Base-by-base conservation (phyloP, 2,797 vertebrate species). In the Anabacerthia variegaticeps region DNA sequence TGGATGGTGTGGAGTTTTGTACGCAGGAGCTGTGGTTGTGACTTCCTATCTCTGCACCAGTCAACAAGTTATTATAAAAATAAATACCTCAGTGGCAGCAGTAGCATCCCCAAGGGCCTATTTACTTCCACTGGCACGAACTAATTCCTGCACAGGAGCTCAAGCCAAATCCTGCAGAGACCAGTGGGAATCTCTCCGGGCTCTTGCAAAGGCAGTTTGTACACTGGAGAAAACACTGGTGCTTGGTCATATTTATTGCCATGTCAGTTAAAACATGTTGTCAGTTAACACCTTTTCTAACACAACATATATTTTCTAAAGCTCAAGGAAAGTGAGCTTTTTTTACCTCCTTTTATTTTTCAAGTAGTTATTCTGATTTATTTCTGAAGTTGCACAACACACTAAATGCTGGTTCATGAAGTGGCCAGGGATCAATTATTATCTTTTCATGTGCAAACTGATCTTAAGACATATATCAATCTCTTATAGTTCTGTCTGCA, bases 91-190 rank as follows among this genome's bases (percentile, higher is more conserved):
- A 44, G 69, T 23, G 32, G 79, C 78, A 80, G 68, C 80, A 91
- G 89, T 84, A 93, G 56, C 69, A 77, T 55, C 73, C 91, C 88
- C 69, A 69, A 85, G 79, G 79, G 71, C 74, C 81, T 85, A 75
- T 93, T 95, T 80, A 85, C 89, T 89, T 96, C 66, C 63, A 87
- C 85, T 51, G 89, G 81, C 90, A 89, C 2, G 9, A 97, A 93
- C 63, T 77, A 92, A 92, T 93, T 96, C 93, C 89, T 92, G 81
- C 92, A 93, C 90, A 93, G 49, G 58, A 91, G 91, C 92, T 95
- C 91, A 92, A 93, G 76, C 79, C 94, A 97, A 95, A 96, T 96
- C 94, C 95, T 95, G 85, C 79, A 82, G 89, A 93, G 92, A 94
- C 54, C 58, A 89, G 71, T 0, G 1, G 91, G 93, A 96, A 92